Evolutionary conservation across 2,113 vertebrate species (phyloP).

Genomic region (Spilogale gracilis): DNA sequence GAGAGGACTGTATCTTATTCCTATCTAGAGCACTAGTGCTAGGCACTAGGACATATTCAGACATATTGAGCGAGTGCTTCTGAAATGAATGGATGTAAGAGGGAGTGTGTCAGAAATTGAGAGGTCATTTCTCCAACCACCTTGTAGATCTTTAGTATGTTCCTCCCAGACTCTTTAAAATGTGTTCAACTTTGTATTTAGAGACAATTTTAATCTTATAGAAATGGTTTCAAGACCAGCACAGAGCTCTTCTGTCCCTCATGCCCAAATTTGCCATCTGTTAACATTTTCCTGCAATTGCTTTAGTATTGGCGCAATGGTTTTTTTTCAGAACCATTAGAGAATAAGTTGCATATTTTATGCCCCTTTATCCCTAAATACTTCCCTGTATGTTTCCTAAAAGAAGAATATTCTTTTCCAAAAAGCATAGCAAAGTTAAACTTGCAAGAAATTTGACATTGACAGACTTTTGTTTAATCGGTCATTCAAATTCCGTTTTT

Average conservation of each 20-base stretch:
- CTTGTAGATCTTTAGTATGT: background rate
- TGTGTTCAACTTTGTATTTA: background rate
- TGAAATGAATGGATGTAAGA: background rate
- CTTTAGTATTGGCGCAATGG: background rate
- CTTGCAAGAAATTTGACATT: background rate
- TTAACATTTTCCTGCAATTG: background rate
- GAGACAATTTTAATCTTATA: background rate
- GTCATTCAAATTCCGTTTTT: background rate
- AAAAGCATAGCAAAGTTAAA: background rate
- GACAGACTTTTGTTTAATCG: background rate
- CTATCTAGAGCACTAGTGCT: background rate
- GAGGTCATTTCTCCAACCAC: background rate
- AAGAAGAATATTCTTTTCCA: background rate
- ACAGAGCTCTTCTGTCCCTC: background rate
- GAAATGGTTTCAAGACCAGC: background rate
- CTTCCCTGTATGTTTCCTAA: background rate
- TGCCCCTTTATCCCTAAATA: background rate
- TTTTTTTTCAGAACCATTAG: background rate
- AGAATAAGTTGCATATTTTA: background rate
- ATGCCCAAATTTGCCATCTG: background rate
- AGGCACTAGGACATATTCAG: background rate
- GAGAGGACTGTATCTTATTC: background rate
- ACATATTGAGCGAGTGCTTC: background rate
- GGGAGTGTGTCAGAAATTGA: background rate
- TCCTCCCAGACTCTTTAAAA: background rate